phyloP scores from a whole-genome alignment of 2,113 vertebrate species.

The Turdus rufiventris region DNA sequence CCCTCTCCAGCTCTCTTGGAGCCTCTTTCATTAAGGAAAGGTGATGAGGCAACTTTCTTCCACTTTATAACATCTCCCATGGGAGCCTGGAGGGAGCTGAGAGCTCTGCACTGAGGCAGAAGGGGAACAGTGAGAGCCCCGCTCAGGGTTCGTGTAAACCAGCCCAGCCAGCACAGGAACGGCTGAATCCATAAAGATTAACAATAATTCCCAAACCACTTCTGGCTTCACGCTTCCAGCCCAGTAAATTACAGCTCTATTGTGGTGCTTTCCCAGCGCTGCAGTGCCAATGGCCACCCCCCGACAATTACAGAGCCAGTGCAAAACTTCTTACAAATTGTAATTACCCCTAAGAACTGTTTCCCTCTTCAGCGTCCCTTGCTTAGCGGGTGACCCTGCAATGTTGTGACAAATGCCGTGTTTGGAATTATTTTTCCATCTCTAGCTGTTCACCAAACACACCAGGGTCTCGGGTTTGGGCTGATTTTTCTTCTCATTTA shows the following conservation, averaged over 20 bases:
- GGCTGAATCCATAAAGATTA: not conserved
- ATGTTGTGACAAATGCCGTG: conserved; percentile 36
- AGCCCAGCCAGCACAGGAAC: rapidly evolving
- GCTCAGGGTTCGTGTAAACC: rapidly evolving
- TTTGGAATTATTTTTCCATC: conserved; percentile 26
- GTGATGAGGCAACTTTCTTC: not conserved
- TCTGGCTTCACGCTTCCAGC: not conserved
- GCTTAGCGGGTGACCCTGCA: conserved; percentile 30
- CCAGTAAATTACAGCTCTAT: conserved; percentile 7
- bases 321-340: conserved; percentile 30
- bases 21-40: not conserved
- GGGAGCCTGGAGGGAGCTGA: not conserved
- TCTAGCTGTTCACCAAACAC: not conserved
- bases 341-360: conserved; percentile 44
- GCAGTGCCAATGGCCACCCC: conserved; percentile 6
- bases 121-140: rapidly evolving
- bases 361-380: not conserved
- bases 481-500: not conserved
- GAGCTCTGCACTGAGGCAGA: not conserved
- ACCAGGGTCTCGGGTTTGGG: rapidly evolving
- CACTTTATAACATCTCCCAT: not conserved
- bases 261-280: not conserved
- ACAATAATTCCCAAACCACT: not conserved
- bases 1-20: not conserved
- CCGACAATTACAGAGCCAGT: not conserved